phyloP scores from a whole-genome alignment of 2,888 invertebrate species.

The Trichacis sp. region DNA sequence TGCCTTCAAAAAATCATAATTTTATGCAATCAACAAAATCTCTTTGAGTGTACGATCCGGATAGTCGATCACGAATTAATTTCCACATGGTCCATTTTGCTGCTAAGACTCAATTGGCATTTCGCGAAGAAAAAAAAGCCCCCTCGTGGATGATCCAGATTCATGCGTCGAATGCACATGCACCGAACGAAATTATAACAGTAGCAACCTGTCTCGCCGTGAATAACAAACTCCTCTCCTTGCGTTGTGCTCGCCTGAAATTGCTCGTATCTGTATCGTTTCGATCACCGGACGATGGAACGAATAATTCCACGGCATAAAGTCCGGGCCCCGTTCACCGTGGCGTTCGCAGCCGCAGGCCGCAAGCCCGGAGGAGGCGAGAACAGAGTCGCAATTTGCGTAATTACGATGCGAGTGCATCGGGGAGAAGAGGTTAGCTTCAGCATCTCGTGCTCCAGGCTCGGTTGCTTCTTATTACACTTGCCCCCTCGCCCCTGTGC shows the following conservation, averaged over 20 bases:
- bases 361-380: conserved; percentile 57
- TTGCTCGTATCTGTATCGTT: conserved; percentile 26
- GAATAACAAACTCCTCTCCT: conserved; percentile 44
- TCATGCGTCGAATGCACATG: background rate
- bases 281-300: conserved; percentile 16
- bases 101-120: too few species aligned
- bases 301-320: conserved; percentile 39
- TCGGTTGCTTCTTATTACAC: conserved; percentile 26
- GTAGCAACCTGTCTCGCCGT: conserved; percentile 39
- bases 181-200: conserved; percentile 30
- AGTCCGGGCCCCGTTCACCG: conserved; percentile 34
- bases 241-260: conserved; percentile 41
- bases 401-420: conserved; percentile 61
- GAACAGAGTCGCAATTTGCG: conserved; percentile 66
- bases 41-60: too few species aligned
- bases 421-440: conserved; percentile 43
- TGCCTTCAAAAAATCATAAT: too few species aligned
- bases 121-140: too few species aligned
- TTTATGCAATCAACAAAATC: too few species aligned
- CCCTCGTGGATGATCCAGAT: background rate
- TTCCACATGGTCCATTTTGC: too few species aligned
- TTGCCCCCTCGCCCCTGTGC: conserved; percentile 23
- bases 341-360: conserved; percentile 28
- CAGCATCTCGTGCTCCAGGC: conserved; percentile 35
- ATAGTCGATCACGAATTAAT: too few species aligned